Conservation (phyloP, 1,140 invertebrate genomes). For the Holotrichia oblita region DNA sequence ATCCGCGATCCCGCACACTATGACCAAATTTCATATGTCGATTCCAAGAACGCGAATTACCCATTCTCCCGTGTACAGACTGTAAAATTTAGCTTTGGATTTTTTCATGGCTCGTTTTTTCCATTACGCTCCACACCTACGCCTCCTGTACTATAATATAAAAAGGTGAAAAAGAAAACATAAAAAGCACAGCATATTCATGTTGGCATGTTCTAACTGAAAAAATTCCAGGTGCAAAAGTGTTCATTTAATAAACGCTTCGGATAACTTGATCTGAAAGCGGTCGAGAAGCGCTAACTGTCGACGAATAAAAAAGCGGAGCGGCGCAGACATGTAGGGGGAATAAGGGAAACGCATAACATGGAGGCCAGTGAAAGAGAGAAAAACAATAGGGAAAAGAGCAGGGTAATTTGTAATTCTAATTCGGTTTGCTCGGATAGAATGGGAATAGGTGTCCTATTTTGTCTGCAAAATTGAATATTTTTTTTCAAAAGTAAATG, state of each 20-base stretch:
- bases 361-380: not conserved
- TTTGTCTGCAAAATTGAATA: conserved; percentile 24
- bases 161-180: conserved; percentile 19
- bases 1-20: not conserved
- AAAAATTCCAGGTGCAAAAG: conserved; percentile 32
- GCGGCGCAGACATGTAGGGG: not conserved
- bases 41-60: not conserved
- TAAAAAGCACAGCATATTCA: conserved; percentile 2
- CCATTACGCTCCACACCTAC: not conserved
- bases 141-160: not conserved
- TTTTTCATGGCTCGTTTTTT: not conserved
- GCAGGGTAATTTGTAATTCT: conserved; percentile 21
- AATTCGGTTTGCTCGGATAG: conserved; percentile 19
- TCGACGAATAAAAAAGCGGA: conserved; percentile 14
- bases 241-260: conserved; percentile 36
- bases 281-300: conserved; percentile 25
- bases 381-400: conserved; percentile 7
- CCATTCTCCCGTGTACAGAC: not conserved
- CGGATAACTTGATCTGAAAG: conserved; percentile 29
- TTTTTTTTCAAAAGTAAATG: conserved; percentile 2
- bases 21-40: conserved; percentile 2
- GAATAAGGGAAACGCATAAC: not conserved
- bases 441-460: not conserved
- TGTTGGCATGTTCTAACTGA: conserved; percentile 5
- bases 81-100: not conserved